Base-by-base conservation (phyloP, 2,113 vertebrate genomes). In the Podarcis cretensis region DNA sequence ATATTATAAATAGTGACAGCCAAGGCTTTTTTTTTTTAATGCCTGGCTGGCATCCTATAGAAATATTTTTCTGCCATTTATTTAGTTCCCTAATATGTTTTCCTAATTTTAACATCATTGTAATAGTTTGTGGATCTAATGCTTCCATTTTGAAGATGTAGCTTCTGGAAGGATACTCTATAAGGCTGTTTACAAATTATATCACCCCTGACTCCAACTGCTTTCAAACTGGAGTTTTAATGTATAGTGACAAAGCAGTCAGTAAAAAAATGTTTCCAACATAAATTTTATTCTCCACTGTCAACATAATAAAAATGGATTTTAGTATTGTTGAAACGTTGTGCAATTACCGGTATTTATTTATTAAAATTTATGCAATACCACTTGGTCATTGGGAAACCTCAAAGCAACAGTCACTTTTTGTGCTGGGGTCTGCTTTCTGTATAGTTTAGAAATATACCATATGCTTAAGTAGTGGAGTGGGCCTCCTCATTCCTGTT, bases 1-100 rank as follows among this genome's bases (percentile, higher is more conserved):
- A 79, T 91, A 94, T 95, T 96, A 95, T 92, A 96, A 96, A 96
- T 95, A 96, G 87, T 91, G 1, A 84, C 89, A 94, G 89, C 82
- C 73, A 35, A 91, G 90, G 90, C 71, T 94, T 87, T 18, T 43
- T 27, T 32, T 21, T 57, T 57, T n/a, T 95, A 96, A 91, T 89
- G 94, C 82, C 92, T n/a, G 87, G 88, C 86, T 73, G 87, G 35
- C 87, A 91, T 87, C 75, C 85, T 63, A 7, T 27, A 89, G 57
- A 89, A 94, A 86, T 81, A 80, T 76, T 63, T 85, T 90, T 69
- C 1, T 85, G 12, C 66, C 68, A 71, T 85, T 48, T 48, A 27
- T 81, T 85, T 16, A 91, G 65, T 87, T 18, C 66, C 1, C n/a
- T 87, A 13, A 54, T 57, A 83, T 74, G 92, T 92, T 59, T 83